A percentile compares a stretch with the other conserved stretches of the same genome.
These are phyloP conservation scores for Cacatua alba DNA, from an alignment of 2,113 vertebrate genomes.

Conservation along the genomic window DNA sequence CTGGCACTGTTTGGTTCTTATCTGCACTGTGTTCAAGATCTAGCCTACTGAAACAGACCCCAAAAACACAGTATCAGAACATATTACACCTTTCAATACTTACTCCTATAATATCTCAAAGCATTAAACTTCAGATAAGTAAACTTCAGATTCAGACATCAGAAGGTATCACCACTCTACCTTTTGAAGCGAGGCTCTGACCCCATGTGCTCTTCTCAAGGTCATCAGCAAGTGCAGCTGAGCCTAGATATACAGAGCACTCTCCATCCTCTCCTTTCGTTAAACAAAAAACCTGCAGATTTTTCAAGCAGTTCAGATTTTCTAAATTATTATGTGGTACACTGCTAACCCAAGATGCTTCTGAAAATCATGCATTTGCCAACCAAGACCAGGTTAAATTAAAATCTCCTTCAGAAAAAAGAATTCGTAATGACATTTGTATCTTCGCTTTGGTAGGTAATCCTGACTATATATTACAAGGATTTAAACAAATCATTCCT, in stretches of 20 bases:
- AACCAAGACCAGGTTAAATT: background rate
- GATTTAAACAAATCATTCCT: background rate
- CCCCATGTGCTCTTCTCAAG: background rate
- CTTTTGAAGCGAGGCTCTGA: background rate
- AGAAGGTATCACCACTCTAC: background rate
- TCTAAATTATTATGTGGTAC: background rate
- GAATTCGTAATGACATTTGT: background rate
- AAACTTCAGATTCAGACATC: background rate
- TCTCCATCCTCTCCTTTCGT: background rate
- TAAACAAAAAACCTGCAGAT: background rate
- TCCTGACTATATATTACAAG: background rate
- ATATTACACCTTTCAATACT: background rate
- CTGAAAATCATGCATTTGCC: background rate
- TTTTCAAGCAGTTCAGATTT: background rate
- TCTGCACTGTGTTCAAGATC: background rate
- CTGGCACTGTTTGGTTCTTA: background rate
- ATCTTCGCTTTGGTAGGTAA: background rate
- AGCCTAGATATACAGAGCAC: rapidly evolving
- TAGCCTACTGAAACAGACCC: background rate
- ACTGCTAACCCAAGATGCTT: background rate
- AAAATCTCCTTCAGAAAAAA: background rate
- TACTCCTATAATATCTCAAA: rapidly evolving
- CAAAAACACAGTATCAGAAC: background rate
- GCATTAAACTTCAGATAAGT: no score
- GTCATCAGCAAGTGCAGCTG: background rate